Evolutionary conservation across 2,797 vertebrate genomes (phyloP), one percentile per base, ranked within the genome.

Genomic region (Poecile montanus): DNA sequence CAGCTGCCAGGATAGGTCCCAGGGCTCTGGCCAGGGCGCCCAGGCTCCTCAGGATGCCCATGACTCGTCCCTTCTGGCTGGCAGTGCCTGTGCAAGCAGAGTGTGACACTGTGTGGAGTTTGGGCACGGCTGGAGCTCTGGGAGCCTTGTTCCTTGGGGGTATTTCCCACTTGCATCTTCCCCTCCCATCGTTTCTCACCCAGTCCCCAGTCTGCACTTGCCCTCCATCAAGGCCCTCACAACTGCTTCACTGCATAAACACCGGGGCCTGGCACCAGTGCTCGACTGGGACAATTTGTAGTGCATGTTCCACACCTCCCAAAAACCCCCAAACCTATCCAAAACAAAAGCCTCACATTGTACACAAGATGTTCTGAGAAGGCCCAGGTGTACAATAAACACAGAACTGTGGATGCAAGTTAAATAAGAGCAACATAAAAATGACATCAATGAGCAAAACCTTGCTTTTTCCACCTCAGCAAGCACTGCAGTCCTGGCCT

Each of bases 1-100:
- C 98, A 19, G 99, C 99, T 1, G 99, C 98, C 76, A 98, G 91
- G 61, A 99, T 56, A 0, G 99, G 99, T 47, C 99, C 99, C 65
- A 98, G 70, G 7, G 99, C 99, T 97, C 99, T 98, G 60, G 99
- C 99, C 34, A 99, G 98, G 42, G 99, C 99, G 0, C 99, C 99
- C 83, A 99, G 95, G 96, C 99, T 99, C 36, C 99, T 97, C 76
- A 99, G 97, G 19, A 99, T 99, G 36, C 99, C 99, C 99, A 99
- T 99, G 57, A 99, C 97, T 0, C 98, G 98, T 48, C 99, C 99
- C 51, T 99, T 99, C 97, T 99, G 99, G 96, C 96, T 94, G 3
- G 98, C 98, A 2, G 98, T 98, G 34, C 99, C 99, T 99, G 96
- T 3, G 66, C 6, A 18, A 91, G 63, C 70, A 88, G 79, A 61